phyloP scores from a whole-genome alignment of 92 coral and sea anemone genomes.

The Actinostola sp. region DNA sequence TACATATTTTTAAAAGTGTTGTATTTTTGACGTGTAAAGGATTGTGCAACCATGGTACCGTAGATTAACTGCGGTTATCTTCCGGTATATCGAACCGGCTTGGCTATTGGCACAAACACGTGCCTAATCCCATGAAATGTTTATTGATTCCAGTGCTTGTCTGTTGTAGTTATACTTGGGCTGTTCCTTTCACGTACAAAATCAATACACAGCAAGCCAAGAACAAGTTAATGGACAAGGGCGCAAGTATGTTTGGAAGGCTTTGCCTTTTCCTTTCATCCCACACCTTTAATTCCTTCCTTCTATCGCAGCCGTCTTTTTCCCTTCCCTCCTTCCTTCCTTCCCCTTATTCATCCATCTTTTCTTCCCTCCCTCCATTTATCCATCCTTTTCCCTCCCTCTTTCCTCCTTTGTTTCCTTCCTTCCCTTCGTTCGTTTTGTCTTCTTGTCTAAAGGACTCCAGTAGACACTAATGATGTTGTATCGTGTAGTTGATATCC shows the following conservation, averaged over 20 bases:
- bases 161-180: slow-evolving; percentile 55
- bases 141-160: not conserved
- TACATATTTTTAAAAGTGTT: too few species aligned
- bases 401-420: not conserved
- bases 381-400: not conserved
- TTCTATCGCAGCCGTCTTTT: not conserved
- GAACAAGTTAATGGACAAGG: slow-evolving; percentile 5
- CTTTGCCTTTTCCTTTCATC: not conserved
- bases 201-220: slow-evolving; percentile 1
- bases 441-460: not conserved
- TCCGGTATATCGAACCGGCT: too few species aligned
- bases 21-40: too few species aligned
- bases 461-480: not conserved
- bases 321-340: slow-evolving; percentile 32
- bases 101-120: too few species aligned
- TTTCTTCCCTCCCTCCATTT: not conserved
- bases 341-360: not conserved
- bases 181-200: slow-evolving; percentile 62
- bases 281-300: not conserved
- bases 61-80: too few species aligned
- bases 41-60: too few species aligned
- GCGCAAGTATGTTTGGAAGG: slow-evolving; percentile 15
- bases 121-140: too few species aligned
- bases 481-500: slow-evolving; percentile 21
- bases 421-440: not conserved